phyloP scores from a whole-genome alignment of 1,140 invertebrate genomes.

The Caenorhabditis tropicalis region DNA sequence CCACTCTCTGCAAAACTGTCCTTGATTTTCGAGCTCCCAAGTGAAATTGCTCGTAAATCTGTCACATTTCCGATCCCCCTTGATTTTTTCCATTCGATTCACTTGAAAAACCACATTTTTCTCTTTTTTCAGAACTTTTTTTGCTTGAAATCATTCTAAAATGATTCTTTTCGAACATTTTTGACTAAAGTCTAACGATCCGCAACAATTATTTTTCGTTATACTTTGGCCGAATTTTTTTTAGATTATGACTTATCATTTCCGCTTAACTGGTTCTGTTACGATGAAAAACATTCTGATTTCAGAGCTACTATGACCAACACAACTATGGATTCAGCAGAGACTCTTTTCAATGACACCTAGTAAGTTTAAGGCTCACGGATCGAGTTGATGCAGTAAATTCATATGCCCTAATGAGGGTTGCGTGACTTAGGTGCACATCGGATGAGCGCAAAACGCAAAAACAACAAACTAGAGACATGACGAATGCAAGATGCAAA shows the following conservation, averaged over 20 bases:
- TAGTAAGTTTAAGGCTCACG: too few species aligned
- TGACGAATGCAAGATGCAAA: neutral
- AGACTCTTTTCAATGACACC: neutral
- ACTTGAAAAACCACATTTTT: too few species aligned
- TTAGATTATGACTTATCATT: too few species aligned
- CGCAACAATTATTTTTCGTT: neutral
- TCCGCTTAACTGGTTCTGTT: too few species aligned
- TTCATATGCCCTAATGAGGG: neutral
- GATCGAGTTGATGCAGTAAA: too few species aligned
- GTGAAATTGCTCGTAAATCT: too few species aligned
- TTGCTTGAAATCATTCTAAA: neutral
- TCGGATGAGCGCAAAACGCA: neutral
- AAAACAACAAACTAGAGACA: conserved; percentile 3
- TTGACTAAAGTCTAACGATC: neutral
- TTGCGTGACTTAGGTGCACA: neutral
- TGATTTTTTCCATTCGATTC: too few species aligned
- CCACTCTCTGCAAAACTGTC: too few species aligned
- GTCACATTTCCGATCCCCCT: too few species aligned
- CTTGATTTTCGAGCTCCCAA: neutral
- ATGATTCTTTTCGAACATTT: neutral
- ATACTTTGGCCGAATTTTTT: too few species aligned
- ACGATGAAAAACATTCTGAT: too few species aligned
- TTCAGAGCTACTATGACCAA: neutral
- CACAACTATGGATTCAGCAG: neutral
- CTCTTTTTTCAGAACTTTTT: neutral